Evolutionary conservation across 2,888 invertebrate genomes (phyloP), one percentile per base, ranked within the genome.

Genomic region (Chrysotoxum bicinctum): DNA sequence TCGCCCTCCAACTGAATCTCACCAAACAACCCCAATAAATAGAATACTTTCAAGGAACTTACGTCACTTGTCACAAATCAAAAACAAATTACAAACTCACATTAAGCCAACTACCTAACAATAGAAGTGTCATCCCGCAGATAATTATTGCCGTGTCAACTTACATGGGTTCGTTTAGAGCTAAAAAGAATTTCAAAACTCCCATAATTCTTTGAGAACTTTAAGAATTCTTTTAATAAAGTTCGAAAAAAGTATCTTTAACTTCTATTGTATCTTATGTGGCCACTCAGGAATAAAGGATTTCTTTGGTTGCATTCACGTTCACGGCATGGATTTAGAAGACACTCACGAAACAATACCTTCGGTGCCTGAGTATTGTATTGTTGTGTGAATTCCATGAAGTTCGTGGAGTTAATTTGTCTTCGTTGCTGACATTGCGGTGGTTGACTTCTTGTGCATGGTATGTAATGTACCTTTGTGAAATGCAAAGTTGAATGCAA

Each of bases 351-450:
- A 64, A 56, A 64, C 70, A 64, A 50, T 50, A 52, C 69, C 23
- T 32, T 62, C 72, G 64, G 70, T 54, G 78, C 73, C 66, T 82
- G 32, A 60, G 19, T 48, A 3, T 19, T 19, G 9, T 50, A n/a
- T 23, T 66, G 66, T 21, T 60, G 45, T 60, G 45, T 16, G 58
- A 70, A 78, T 77, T 72, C 82, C 72, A 60, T 43, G 72, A 72
- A 82, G 77, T 82, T 82, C 58, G 35, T 52, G 21, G 72, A 60
- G 77, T 82, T 82, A 77, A 77, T 82, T 64, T 82, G 66, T 77
- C 82, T 66, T 78, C 26, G 35, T 23, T 54, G 62, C 19, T 35
- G 52, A 43, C 64, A 64, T 54, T 50, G 66, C 48, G 50, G 52
- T 62, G 60, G 54, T 45, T 56, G 74, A 50, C 58, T 58, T n/a